Evolutionary conservation across 2,797 vertebrate species (phyloP), one percentile per base, ranked within the genome.

Genomic region (Salarias fasciatus): DNA sequence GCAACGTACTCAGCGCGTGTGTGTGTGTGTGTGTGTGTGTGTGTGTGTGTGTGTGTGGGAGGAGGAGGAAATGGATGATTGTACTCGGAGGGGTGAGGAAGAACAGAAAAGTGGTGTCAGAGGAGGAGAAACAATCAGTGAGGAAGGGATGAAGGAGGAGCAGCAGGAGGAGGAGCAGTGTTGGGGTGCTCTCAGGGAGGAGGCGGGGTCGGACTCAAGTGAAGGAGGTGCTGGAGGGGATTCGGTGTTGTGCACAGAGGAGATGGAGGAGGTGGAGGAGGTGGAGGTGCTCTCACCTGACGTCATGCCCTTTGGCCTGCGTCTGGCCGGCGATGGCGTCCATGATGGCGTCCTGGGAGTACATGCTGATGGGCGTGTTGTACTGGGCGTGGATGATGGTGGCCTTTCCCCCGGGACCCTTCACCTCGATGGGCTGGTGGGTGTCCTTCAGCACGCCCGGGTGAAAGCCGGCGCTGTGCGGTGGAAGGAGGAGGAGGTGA

Each of bases 291-390:
- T 40, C 84, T 86, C 77, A 90, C 88, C 88, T 11, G 11, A 8
- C 60, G 63, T 98, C 96, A 52, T 96, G 96, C 83, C 96, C 96
- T 83, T 96, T 95, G 76, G 94, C 95, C 90, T 99, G 97, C 48
- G 97, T 95, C 90, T 99, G 98, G 63, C 97, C 97, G 3, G 97
- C 98, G 53, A 99, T 99, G 85, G 96, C 98, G 18, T 99, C 98
- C 97, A 99, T 98, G 91, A 99, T 99, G 91, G 97, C 95, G 53
- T 99, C 97, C 88, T 99, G 97, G 52, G 97, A 99, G 90, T 99
- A 99, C 96, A 99, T 99, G 94, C 97, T 99, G 92, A 99, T 99
- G 30, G 97, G 98, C 48, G 98, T 99, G 94, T 99, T 99, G 94
- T 99, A 99, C 91, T 99, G 98, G 45, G 98, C 98, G 12, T 99